phyloP scores from a whole-genome alignment of 2,113 vertebrate species.

The Struthio camelus region DNA sequence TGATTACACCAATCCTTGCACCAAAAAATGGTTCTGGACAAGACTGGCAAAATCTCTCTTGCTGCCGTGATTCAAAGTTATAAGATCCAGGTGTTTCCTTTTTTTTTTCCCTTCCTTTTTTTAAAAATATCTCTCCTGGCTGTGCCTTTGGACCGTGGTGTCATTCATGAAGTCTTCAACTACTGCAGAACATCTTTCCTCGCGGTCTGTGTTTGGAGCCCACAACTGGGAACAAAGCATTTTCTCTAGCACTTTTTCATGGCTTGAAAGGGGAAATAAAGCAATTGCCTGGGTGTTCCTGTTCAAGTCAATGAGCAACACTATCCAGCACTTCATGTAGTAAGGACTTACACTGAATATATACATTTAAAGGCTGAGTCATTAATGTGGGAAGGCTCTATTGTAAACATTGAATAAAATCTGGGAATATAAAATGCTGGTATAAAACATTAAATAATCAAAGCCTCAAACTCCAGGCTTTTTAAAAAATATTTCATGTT shows the following conservation, averaged over 20 bases:
- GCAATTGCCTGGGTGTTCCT: neutral
- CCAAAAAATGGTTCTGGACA: slow-evolving; percentile 93
- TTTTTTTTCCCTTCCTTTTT: neutral
- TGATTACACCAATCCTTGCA: slow-evolving; percentile 93
- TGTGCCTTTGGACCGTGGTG: neutral
- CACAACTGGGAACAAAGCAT: neutral
- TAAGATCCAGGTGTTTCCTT: neutral
- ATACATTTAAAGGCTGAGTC: neutral
- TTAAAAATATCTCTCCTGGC: neutral
- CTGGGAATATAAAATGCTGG: neutral
- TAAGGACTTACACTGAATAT: neutral
- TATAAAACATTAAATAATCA: neutral
- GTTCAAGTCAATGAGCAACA: neutral
- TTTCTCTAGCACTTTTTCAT: neutral
- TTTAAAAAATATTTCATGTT: neutral
- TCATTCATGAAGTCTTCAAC: neutral
- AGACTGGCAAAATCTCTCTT: slow-evolving; percentile 91
- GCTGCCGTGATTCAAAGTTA: slow-evolving; percentile 69
- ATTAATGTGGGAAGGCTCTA: neutral
- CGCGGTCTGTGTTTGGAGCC: neutral
- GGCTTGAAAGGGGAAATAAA: neutral
- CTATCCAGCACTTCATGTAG: neutral
- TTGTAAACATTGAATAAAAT: neutral
- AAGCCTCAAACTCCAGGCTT: neutral
- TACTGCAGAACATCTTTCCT: neutral